These are phyloP conservation scores for Thymelicus sylvestris DNA, from an alignment of 2,888 invertebrate species.

Conservation along the genomic window DNA sequence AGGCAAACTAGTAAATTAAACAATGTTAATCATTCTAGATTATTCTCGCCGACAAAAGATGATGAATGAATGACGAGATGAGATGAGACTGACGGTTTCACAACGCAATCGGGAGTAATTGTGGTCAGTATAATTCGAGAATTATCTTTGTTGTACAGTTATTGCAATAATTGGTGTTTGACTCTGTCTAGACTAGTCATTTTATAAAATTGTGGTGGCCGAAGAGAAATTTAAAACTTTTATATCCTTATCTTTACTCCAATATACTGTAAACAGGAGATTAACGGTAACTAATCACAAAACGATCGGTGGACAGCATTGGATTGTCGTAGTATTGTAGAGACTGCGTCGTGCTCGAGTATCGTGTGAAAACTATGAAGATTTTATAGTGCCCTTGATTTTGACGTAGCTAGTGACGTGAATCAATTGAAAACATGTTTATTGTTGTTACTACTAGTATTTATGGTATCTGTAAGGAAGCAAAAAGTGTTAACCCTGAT, in stretches of 20 bases:
- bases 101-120: neutral
- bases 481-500: constrained; percentile 24
- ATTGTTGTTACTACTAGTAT: constrained; percentile 1
- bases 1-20: neutral
- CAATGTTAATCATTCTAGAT: neutral
- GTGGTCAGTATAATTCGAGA: neutral
- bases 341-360: no score
- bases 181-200: no score
- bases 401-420: neutral
- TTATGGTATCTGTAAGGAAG: constrained; percentile 28
- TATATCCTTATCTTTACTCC: no score
- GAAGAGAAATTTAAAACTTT: no score
- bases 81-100: neutral
- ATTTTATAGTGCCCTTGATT: neutral
- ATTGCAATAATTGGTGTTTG: no score
- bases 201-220: no score
- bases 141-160: neutral
- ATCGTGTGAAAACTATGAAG: no score
- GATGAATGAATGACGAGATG: neutral
- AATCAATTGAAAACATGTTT: constrained; percentile 2
- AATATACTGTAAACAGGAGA: no score
- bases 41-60: neutral
- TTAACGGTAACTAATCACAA: no score
- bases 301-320: no score
- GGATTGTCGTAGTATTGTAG: neutral